Evolutionary conservation across 2,797 vertebrate genomes (phyloP).

Genomic region (Sebastes glaucus): DNA sequence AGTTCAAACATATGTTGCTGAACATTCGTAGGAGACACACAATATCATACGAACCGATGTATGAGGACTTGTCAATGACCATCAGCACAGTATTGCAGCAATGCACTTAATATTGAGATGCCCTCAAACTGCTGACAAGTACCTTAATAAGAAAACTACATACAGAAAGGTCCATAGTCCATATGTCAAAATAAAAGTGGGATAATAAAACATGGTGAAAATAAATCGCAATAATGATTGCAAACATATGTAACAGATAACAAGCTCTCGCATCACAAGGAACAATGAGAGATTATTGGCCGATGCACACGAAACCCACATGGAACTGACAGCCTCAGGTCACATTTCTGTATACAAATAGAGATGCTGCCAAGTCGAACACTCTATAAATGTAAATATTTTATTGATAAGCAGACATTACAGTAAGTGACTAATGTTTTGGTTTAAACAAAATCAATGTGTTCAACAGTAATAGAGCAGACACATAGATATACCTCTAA

Average conservation of each 20-base stretch:
- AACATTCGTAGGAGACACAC: not conserved
- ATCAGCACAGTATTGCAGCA: not conserved
- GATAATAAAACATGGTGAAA: not conserved
- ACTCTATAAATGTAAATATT: not conserved
- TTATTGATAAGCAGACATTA: not conserved
- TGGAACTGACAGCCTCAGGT: not conserved
- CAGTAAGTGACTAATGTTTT: not conserved
- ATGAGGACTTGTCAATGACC: not conserved
- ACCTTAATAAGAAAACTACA: not conserved
- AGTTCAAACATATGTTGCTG: not conserved
- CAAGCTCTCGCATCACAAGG: not conserved
- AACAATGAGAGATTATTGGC: not conserved
- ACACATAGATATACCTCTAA: not conserved
- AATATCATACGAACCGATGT: not conserved
- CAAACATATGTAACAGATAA: not conserved
- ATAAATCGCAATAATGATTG: not conserved
- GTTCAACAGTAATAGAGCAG: not conserved
- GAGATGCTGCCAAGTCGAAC: not conserved
- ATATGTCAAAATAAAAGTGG: no score
- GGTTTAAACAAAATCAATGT: not conserved
- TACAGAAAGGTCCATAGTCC: no score
- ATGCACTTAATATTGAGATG: not conserved
- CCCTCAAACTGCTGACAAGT: not conserved
- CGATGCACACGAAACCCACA: not conserved
- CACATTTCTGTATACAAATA: not conserved